Conservation (phyloP, 2,113 vertebrate species). For the Semicossyphus pulcher region DNA sequence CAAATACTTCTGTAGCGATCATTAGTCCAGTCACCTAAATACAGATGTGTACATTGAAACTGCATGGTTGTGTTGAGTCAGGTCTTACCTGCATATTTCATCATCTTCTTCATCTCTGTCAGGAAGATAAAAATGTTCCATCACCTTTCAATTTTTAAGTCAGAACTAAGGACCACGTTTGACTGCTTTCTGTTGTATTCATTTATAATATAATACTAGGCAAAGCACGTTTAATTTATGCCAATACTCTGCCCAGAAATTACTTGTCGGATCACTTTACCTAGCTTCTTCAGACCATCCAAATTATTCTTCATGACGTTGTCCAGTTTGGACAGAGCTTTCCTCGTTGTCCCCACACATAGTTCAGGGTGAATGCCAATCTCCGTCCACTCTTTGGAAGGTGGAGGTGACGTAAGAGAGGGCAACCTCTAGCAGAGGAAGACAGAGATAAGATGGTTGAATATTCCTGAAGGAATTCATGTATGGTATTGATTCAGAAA, state of each 20-base stretch:
- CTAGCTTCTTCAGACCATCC: slow-evolving; percentile 53
- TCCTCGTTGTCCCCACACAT: slow-evolving; percentile 63
- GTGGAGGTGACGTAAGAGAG: slow-evolving; percentile 46
- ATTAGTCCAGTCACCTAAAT: too few species aligned
- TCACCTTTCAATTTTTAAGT: too few species aligned
- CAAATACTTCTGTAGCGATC: neutral
- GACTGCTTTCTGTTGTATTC: too few species aligned
- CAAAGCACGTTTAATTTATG: neutral
- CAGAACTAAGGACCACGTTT: too few species aligned
- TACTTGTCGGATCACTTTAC: slow-evolving; percentile 12
- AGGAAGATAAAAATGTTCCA: neutral
- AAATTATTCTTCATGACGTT: slow-evolving; percentile 28
- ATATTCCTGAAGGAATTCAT: neutral
- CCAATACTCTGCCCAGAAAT: neutral
- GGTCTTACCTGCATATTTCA: slow-evolving; percentile 75
- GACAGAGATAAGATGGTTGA: neutral
- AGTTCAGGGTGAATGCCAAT: slow-evolving; percentile 49
- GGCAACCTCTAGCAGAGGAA: slow-evolving; percentile 45
- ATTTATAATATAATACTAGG: too few species aligned
- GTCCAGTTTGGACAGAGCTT: slow-evolving; percentile 54
- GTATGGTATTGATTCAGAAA: too few species aligned
- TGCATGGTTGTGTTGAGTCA: neutral
- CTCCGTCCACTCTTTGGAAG: slow-evolving; percentile 66
- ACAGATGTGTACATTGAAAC: too few species aligned
- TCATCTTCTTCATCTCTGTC: slow-evolving; percentile 76